These are phyloP conservation scores for Tipula confusa DNA, from an alignment of 2,888 invertebrate genomes.

Conservation along the genomic window DNA sequence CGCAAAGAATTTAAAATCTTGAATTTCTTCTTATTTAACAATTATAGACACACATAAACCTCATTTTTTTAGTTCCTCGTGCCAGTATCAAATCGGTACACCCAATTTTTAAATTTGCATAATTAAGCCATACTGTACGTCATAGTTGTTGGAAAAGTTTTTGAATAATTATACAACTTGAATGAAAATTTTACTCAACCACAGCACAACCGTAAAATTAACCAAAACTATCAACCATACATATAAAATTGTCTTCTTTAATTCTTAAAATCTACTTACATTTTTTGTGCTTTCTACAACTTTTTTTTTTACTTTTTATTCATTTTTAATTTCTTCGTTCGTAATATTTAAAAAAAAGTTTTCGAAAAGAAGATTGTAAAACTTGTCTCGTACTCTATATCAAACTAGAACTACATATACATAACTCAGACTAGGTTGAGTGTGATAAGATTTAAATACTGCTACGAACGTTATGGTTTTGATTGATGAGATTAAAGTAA, in stretches of 20 bases:
- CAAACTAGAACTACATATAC: too few species aligned
- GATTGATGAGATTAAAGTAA: neutral
- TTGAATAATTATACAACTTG: neutral
- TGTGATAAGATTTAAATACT: too few species aligned
- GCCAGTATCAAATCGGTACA: too few species aligned
- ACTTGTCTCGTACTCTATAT: neutral
- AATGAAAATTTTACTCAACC: neutral
- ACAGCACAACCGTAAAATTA: neutral
- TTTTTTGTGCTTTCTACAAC: neutral
- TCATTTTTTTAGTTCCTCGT: too few species aligned
- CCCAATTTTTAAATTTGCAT: too few species aligned
- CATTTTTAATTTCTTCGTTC: neutral
- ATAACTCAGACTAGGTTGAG: too few species aligned
- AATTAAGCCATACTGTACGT: too few species aligned
- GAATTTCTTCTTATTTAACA: too few species aligned
- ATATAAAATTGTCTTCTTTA: neutral
- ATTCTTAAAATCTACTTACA: neutral
- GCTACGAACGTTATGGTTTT: too few species aligned
- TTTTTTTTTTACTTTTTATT: neutral
- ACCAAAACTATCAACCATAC: neutral
- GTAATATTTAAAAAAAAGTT: neutral
- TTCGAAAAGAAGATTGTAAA: neutral
- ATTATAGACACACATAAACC: too few species aligned
- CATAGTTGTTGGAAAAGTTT: too few species aligned
- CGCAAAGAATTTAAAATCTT: too few species aligned